Conservation (phyloP, 2,113 vertebrate species). For the Nannospalax galili region DNA sequence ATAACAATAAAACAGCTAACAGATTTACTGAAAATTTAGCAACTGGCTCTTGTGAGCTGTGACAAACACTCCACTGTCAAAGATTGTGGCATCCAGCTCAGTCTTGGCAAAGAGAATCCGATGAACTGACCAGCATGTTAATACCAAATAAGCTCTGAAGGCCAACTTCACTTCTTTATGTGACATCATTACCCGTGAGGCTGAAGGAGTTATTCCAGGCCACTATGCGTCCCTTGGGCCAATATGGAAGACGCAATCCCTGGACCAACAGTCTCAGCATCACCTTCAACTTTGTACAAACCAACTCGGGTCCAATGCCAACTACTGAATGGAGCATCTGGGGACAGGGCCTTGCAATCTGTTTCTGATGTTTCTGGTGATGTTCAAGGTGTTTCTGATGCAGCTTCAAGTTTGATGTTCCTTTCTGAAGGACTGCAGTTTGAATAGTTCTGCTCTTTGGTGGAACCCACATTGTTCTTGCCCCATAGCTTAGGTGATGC, state of each 20-base stretch:
- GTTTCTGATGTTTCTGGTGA: background rate
- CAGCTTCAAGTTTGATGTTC: conserved; percentile 9
- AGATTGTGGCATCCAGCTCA: background rate
- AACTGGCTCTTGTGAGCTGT: background rate
- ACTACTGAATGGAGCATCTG: background rate
- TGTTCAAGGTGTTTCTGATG: conserved; percentile 21
- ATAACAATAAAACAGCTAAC: background rate
- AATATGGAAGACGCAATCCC: background rate
- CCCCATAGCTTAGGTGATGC: background rate
- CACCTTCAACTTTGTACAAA: background rate
- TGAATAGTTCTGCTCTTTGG: background rate
- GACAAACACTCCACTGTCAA: background rate
- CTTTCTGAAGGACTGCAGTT: background rate
- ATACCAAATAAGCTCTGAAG: background rate
- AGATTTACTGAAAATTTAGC: conserved; percentile 41
- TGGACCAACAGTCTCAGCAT: background rate
- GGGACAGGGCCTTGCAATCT: background rate
- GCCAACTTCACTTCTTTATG: background rate
- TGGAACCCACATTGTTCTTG: conserved; percentile 23
- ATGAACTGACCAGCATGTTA: background rate
- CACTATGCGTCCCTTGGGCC: background rate
- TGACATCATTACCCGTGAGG: background rate
- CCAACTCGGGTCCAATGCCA: background rate
- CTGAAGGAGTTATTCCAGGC: background rate
- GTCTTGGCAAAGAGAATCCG: conserved; percentile 19